Evolutionary conservation across 2,113 vertebrate genomes (phyloP), one percentile per base, ranked within the genome.

Genomic region (Agapornis roseicollis): DNA sequence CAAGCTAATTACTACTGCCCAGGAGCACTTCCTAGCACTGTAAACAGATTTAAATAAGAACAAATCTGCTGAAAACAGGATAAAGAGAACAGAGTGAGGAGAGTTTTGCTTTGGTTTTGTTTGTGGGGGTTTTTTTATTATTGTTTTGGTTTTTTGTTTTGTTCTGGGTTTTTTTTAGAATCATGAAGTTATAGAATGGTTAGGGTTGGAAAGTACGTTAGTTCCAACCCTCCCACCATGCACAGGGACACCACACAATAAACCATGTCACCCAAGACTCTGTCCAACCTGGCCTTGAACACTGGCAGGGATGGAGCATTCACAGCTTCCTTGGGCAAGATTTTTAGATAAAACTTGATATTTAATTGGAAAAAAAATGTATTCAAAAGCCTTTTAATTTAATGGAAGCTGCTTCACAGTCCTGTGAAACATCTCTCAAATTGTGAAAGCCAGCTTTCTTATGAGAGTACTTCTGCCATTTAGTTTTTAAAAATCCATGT

Each of bases 31-130:
- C 68, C 41, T 69, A 63, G 61, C 61, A 91, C 35, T 25, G 52
- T 78, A 96, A 92, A 94, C 60, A 90, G 79, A 52, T 96, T 33
- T 70, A 85, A 68, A 58, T 85, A 90, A 94, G 69, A 88, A 33
- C 46, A 68, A 66, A 71, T 52, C 73, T 90, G 47, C 69, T 90
- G 61, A 92, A 87, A 95, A 68, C 31, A 93, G 16, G 24, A 12
- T 81, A 68, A 81, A 90, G 33, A 25, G 47, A 85, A 56, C 35
- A 37, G 24, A 65, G 23, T 42, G 71, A 81, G 24, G 24, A 42
- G 20, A 11, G 35, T 35, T 63, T 53, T 35, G 33, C 2, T 23
- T 56, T 20, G 55, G 5, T 5, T 24, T 17, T 47, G n/a, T 37
- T 35, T 24, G 23, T 37, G 33, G 33, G 20, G 33, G 10, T 12